These are phyloP conservation scores for Ifrita kowaldi DNA, from an alignment of 2,113 vertebrate genomes.

Conservation along the genomic window DNA sequence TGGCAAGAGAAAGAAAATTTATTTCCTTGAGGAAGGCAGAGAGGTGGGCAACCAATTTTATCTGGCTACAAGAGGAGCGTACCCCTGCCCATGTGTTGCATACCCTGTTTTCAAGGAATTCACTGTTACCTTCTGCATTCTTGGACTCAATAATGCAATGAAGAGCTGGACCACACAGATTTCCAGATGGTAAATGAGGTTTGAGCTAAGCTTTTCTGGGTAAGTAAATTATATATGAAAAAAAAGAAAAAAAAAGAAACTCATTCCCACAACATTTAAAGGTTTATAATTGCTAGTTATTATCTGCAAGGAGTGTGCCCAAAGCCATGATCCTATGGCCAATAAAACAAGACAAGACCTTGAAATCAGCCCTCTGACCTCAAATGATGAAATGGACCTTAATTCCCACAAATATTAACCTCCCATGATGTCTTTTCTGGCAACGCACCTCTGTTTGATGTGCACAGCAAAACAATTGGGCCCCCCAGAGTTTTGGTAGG, in stretches of 20 bases:
- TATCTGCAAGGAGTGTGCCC: neutral
- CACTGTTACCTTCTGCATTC: neutral
- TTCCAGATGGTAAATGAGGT: constrained; percentile 44
- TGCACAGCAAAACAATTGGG: neutral
- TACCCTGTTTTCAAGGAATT: neutral
- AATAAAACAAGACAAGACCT: neutral
- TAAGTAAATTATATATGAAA: constrained; percentile 48
- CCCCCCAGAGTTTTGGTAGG: neutral
- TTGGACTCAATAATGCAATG: neutral
- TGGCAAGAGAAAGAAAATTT: neutral
- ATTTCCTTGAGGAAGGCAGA: neutral
- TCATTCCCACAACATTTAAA: neutral
- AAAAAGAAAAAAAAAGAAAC: neutral
- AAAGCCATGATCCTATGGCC: neutral
- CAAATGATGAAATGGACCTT: neutral
- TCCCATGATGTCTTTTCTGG: neutral
- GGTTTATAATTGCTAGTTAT: constrained; percentile 36
- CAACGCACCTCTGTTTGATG: neutral
- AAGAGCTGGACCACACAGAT: constrained; percentile 51
- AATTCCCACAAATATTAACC: neutral
- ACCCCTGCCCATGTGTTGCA: neutral
- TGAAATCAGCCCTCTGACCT: neutral
- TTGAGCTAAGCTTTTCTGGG: constrained; percentile 30
- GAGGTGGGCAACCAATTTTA: neutral
- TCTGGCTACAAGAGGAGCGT: neutral